phyloP scores from a whole-genome alignment of 2,888 invertebrate species.

The Hemithea aestivaria region DNA sequence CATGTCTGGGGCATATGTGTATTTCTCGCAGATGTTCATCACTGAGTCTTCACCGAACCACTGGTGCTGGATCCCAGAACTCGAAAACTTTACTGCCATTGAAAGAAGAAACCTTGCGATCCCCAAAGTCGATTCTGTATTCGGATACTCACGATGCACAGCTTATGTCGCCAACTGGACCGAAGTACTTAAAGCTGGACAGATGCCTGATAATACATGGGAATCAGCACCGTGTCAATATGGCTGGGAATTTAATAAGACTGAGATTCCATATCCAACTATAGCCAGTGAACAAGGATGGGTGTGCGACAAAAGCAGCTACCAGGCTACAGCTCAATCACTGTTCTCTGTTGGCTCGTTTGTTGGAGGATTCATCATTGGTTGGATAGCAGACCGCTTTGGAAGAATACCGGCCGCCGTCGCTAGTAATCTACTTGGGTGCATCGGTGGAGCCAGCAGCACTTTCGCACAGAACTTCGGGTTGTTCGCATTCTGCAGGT shows the following conservation, averaged over 20 bases:
- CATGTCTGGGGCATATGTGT: conserved; percentile 32
- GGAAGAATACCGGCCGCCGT: conserved; percentile 52
- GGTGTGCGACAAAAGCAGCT: conserved; percentile 53
- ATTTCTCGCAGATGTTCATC: conserved; percentile 34
- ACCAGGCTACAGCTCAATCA: conserved; percentile 53
- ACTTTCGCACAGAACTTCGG: conserved; percentile 37
- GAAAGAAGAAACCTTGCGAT: conserved; percentile 34
- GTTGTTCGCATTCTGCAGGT: conserved; percentile 30
- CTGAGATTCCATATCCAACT: conserved; percentile 54
- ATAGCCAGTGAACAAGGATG: conserved; percentile 51
- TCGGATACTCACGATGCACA: conserved; percentile 48
- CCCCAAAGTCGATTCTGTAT: conserved; percentile 27
- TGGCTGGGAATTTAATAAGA: conserved; percentile 55
- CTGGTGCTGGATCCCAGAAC: conserved; percentile 39
- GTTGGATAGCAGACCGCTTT: conserved; percentile 48
- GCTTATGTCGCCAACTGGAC: conserved; percentile 50
- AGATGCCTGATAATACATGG: conserved; percentile 39
- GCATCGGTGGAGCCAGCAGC: conserved; percentile 42
- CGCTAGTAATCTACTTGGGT: conserved; percentile 41
- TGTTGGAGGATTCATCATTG: conserved; percentile 49
- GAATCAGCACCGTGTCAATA: conserved; percentile 40
- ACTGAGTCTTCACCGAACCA: conserved; percentile 33
- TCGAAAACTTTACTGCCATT: conserved; percentile 29
- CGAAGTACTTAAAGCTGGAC: conserved; percentile 35
- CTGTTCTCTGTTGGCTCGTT: conserved; percentile 52